These are phyloP conservation scores for Enteromius argenteus DNA, from an alignment of 2,797 vertebrate species.

Conservation along the genomic window DNA sequence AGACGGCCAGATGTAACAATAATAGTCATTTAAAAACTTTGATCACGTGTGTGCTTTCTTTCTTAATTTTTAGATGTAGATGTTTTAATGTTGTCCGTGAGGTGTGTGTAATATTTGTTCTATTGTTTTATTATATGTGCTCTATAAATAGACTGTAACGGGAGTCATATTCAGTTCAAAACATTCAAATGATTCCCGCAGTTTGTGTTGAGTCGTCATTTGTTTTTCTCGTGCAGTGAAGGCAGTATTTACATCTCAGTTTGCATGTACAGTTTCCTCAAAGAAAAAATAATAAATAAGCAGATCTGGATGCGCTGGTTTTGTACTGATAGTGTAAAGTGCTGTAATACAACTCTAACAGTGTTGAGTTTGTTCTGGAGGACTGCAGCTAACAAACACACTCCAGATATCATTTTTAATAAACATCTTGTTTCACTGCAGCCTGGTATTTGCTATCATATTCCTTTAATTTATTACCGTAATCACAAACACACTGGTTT, in stretches of 20 bases:
- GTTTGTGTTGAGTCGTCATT: not conserved
- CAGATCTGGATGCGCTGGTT: not conserved
- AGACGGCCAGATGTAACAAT: not conserved
- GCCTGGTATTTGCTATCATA: not conserved
- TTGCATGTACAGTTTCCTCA: slow-evolving; percentile 30
- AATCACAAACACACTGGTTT: no score
- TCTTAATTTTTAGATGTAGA: not conserved
- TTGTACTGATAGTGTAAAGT: not conserved
- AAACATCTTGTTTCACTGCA: not conserved
- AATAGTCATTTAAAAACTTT: not conserved
- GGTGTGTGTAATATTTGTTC: not conserved
- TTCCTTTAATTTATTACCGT: no score
- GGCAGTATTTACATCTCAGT: slow-evolving; percentile 8
- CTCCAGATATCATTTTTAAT: no score
- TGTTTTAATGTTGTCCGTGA: not conserved
- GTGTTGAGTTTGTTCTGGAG: no score
- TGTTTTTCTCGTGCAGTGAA: not conserved
- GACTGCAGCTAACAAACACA: no score
- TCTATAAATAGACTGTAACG: not conserved
- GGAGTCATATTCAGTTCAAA: not conserved
- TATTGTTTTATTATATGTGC: not conserved
- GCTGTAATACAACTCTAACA: no score
- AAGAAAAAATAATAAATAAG: not conserved
- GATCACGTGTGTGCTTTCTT: not conserved
- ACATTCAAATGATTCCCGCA: not conserved